Evolutionary conservation across 2,888 invertebrate genomes (phyloP).

Genomic region (Drosophila silvestris): DNA sequence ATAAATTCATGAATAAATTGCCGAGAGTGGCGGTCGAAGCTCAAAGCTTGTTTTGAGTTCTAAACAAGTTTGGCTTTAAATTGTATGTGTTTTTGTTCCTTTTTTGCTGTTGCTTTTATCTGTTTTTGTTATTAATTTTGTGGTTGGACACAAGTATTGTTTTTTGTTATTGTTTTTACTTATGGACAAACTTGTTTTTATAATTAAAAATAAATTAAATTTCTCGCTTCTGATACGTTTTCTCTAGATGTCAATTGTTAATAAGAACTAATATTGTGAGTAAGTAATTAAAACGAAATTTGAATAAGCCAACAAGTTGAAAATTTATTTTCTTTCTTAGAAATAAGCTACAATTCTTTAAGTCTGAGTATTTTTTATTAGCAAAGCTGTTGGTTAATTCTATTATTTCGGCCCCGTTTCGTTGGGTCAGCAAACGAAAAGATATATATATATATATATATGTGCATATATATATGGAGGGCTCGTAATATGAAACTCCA

Average conservation of each 20-base stretch:
- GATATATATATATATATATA: background rate
- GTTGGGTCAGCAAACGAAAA: conserved; percentile 3
- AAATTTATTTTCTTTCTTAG: background rate
- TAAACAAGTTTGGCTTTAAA: conserved; percentile 60
- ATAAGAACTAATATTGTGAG: background rate
- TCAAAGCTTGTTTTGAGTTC: conserved; percentile 53
- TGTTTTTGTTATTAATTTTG: conserved; percentile 48
- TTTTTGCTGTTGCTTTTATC: conserved; percentile 14
- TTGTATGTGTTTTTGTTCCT: conserved; percentile 17
- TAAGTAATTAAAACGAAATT: background rate
- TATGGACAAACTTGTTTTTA: conserved; percentile 12
- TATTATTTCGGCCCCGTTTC: conserved; percentile 9
- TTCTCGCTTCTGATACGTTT: conserved; percentile 6
- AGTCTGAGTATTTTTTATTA: background rate
- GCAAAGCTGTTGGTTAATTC: conserved; percentile 3
- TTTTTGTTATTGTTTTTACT: conserved; percentile 10
- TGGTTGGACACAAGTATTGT: conserved; percentile 21
- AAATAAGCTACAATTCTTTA: background rate
- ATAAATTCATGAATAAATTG: conserved; percentile 70
- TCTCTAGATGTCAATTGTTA: conserved; percentile 1
- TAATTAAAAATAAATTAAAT: conserved; percentile 17
- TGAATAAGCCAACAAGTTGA: background rate
- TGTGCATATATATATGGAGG: background rate
- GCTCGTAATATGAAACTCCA: conserved; percentile 63
- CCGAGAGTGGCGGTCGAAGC: conserved; percentile 14